Evolutionary conservation across 2,888 invertebrate species (phyloP).

Genomic region (Rhorus exstirpatorius): DNA sequence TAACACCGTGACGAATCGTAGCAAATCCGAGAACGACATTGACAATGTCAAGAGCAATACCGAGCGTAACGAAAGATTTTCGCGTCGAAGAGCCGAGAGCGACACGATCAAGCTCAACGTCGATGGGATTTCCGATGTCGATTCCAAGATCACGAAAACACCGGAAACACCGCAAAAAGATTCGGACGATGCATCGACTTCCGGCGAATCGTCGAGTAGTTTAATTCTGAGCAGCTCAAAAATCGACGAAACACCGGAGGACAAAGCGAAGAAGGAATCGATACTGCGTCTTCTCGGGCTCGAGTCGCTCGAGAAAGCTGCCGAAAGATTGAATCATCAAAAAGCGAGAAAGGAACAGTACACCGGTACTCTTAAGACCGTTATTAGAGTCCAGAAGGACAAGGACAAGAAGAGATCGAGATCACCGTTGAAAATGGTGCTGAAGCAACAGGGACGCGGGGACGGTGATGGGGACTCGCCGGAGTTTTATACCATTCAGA

Average conservation of each 20-base stretch:
- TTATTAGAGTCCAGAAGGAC: conserved; percentile 90
- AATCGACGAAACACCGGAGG: conserved; percentile 88
- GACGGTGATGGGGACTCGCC: conserved; percentile 86
- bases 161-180: conserved; percentile 78
- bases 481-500: conserved; percentile 91
- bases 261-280: conserved; percentile 90
- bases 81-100: conserved; percentile 71
- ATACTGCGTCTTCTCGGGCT: conserved; percentile 92
- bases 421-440: conserved; percentile 92
- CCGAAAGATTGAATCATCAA: conserved; percentile 85
- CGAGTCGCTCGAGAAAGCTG: conserved; percentile 91
- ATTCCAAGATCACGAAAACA: conserved; percentile 73
- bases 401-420: conserved; percentile 90
- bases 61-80: conserved; percentile 68
- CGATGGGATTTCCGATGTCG: conserved; percentile 69
- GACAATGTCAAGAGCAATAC: conserved; percentile 67
- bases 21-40: conserved; percentile 84
- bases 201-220: conserved; percentile 83
- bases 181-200: conserved; percentile 82
- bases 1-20: conserved; percentile 75
- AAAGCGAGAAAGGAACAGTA: conserved; percentile 90
- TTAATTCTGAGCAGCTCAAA: conserved; percentile 78
- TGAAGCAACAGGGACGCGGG: conserved; percentile 89
- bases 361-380: conserved; percentile 94
- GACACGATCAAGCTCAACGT: conserved; percentile 70